These are phyloP conservation scores for Zaprionus tsacasi DNA, from an alignment of 1,140 invertebrate species.

Conservation along the genomic window DNA sequence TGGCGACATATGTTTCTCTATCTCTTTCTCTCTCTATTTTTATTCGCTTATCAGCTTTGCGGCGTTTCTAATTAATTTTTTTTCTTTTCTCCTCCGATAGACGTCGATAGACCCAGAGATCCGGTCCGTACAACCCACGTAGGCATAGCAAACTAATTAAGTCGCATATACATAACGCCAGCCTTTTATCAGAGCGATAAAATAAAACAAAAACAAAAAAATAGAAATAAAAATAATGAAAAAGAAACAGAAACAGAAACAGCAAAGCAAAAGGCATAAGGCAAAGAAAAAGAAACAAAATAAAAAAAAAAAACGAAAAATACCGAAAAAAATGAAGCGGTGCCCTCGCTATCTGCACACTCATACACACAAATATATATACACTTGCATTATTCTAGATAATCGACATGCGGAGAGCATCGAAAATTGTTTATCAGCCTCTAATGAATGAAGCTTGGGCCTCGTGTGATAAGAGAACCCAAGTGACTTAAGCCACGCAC, in stretches of 20 bases:
- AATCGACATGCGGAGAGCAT: conserved; percentile 48
- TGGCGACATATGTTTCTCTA: conserved; percentile 41
- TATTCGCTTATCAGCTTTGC: conserved; percentile 66
- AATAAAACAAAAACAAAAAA: conserved; percentile 52
- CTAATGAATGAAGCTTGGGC: conserved; percentile 61
- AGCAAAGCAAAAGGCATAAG: conserved; percentile 12
- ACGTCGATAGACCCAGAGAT: conserved; percentile 50
- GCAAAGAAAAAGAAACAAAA: conserved; percentile 10
- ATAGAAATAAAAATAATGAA: conserved; percentile 3
- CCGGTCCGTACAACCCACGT: conserved; percentile 65
- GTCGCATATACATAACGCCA: conserved; percentile 77
- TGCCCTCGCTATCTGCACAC: conserved; percentile 43
- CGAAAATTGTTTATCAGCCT: conserved; percentile 61
- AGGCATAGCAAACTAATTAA: conserved; percentile 72
- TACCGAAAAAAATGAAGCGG: conserved; percentile 38
- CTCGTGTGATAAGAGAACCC: conserved; percentile 48
- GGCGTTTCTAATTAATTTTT: conserved; percentile 75
- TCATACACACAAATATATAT: neutral
- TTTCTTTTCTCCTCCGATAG: conserved; percentile 37
- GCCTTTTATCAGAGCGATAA: conserved; percentile 63
- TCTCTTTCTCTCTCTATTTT: conserved; percentile 45
- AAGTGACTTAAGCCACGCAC: conserved; percentile 45
- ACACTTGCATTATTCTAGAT: conserved; percentile 41
- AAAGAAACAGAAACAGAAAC: conserved; percentile 27
- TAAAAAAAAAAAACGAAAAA: conserved; percentile 33